Evolutionary conservation across 35 echinoderm and acorn worm species (phyloP).

Genomic region (Ophiothrix spiculata): DNA sequence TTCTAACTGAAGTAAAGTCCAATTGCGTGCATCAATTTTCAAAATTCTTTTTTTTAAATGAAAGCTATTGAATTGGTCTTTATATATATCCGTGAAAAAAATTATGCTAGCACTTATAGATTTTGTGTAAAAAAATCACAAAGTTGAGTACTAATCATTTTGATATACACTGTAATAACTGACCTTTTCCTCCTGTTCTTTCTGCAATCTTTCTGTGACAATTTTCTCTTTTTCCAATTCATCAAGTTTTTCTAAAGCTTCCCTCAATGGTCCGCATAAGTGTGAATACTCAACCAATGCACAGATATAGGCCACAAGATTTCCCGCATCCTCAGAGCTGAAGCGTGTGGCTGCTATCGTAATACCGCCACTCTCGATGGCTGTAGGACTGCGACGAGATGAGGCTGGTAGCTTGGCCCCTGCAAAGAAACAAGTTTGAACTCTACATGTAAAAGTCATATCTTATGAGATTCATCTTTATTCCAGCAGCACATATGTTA

Average conservation of each 20-base stretch:
- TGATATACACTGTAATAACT: too few species aligned
- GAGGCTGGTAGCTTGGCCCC: slow-evolving; percentile 73
- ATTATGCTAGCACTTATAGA: too few species aligned
- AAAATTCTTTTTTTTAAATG: too few species aligned
- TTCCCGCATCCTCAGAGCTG: slow-evolving; percentile 97
- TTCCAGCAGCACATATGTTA: too few species aligned
- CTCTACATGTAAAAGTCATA: background rate
- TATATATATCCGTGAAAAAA: too few species aligned
- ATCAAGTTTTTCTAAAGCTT: slow-evolving; percentile 51
- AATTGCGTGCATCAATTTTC: too few species aligned
- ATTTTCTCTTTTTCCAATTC: slow-evolving; percentile 82
- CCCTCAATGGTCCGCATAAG: slow-evolving; percentile 72
- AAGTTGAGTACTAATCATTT: too few species aligned
- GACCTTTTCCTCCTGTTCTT: slow-evolving; percentile 90
- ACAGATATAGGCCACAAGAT: slow-evolving; percentile 88
- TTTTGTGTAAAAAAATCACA: too few species aligned
- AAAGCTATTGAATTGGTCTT: too few species aligned
- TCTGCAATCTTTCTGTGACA: slow-evolving; percentile 85
- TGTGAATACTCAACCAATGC: slow-evolving; percentile 92
- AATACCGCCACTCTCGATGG: slow-evolving; percentile 61
- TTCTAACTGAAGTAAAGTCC: too few species aligned
- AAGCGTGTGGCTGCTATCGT: slow-evolving; percentile 94
- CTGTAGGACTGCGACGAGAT: slow-evolving; percentile 59
- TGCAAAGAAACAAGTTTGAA: too few species aligned
- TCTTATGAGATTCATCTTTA: background rate